phyloP scores from a whole-genome alignment of 2,888 invertebrate species.

The Sicus ferrugineus region DNA sequence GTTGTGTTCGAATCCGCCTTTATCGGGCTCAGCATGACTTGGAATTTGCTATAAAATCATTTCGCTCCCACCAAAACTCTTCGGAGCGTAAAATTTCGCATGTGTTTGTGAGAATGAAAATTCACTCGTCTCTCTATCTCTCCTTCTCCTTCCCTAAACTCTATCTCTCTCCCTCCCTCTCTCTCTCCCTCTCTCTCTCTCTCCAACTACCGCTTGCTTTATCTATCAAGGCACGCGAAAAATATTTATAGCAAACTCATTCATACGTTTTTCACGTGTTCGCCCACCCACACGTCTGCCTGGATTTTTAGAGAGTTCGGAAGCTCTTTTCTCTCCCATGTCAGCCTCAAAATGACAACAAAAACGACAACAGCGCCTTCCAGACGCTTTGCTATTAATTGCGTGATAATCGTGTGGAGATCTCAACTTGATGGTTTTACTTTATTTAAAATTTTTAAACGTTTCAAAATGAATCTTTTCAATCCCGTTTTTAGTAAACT shows the following conservation, averaged over 20 bases:
- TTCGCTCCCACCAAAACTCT: not conserved
- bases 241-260: slow-evolving; percentile 6
- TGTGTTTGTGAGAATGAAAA: not conserved
- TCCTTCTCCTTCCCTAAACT: not conserved
- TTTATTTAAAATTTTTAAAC: not conserved
- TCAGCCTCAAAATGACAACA: not conserved
- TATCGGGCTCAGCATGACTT: slow-evolving; percentile 7
- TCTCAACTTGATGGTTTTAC: not conserved
- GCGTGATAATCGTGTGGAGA: not conserved
- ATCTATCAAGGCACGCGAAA: not conserved
- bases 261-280: not conserved
- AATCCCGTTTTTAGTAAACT: too few species aligned
- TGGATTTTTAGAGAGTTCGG: not conserved
- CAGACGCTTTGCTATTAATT: not conserved
- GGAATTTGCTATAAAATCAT: slow-evolving; percentile 22
- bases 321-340: not conserved
- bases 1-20: not conserved
- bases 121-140: not conserved
- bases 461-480: not conserved
- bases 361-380: not conserved
- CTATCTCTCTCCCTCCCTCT: not conserved
- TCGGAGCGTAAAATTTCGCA: not conserved
- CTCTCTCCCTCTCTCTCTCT: not conserved
- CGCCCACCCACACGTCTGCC: not conserved
- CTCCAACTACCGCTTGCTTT: not conserved